Base-by-base conservation (phyloP, 2,113 vertebrate genomes). In the Stictonetta naevosa region DNA sequence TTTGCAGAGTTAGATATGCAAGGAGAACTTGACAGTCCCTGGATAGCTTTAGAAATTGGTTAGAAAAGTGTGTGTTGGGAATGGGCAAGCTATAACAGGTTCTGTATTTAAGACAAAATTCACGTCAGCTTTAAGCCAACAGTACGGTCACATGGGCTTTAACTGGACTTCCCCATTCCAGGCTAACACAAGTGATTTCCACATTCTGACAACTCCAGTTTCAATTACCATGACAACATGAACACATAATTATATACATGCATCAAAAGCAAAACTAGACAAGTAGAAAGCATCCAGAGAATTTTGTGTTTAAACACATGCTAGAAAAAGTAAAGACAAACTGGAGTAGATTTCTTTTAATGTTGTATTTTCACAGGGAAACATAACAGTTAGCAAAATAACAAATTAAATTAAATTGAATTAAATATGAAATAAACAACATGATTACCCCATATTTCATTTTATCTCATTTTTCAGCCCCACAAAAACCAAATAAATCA, bases 161-260 rank as follows among this genome's bases (percentile, higher is more conserved):
- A 88, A 91, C 83, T 86, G 88, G 63, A 92, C 81, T 79, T 95
- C 67, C 91, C 23, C 33, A 1, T 83, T 97, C 83, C 93, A 97
- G 86, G 60, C 93, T 88, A 91, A 93, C 50, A 91, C 68, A 96
- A 97, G 78, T 56, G 86, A 98, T 90, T 95, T 95, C 88, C 95
- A 90, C 76, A 94, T 83, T 95, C 92, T 97, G 84, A 95, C 91
- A 97, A 96, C 82, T 96, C 89, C 85, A 93, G 82, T 83, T 90
- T 96, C 89, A 91, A 92, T 98, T 97, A 95, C 98, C 97, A 97
- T 97, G 97, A 98, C 95, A 98, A 98, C 95, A 94, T 1, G 36
- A 97, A 93, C 97, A 95, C 93, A 85, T 96, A 97, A 97, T 98
- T 97, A 97, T 75, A 96, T 40, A 66, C 28, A 84, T 40, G 82